Evolutionary conservation across 92 coral and sea anemone genomes (phyloP).

Genomic region (Epizoanthus stellaris): DNA sequence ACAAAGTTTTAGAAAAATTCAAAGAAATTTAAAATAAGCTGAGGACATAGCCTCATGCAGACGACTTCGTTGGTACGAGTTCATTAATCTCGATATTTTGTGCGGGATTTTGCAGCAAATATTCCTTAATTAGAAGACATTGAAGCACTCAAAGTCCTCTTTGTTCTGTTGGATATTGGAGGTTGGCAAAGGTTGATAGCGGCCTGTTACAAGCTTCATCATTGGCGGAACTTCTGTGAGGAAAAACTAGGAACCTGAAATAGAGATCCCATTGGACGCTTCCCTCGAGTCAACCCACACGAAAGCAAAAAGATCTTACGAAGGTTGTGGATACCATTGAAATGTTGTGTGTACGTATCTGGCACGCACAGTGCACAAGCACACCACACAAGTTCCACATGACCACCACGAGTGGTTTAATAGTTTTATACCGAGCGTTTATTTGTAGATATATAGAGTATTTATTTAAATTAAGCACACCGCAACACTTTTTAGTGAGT

Average conservation of each 20-base stretch:
- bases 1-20: conserved; percentile 20
- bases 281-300: background rate
- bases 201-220: background rate
- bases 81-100: background rate
- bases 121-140: background rate
- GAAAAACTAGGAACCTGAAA: background rate
- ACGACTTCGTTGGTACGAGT: no score
- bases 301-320: background rate
- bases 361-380: conserved; percentile 40
- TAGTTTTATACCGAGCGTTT: conserved; percentile 43
- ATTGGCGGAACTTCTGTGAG: background rate
- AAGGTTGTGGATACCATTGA: conserved; percentile 31
- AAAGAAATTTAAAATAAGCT: conserved; percentile 11
- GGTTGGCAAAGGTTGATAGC: background rate
- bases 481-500: conserved; percentile 13
- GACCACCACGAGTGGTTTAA: conserved; percentile 26
- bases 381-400: conserved; percentile 38
- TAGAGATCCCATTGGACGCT: background rate
- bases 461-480: conserved; percentile 47
- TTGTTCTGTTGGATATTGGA: conserved; percentile 4
- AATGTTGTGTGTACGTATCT: conserved; percentile 15
- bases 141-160: background rate
- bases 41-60: background rate
- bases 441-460: conserved; percentile 51
- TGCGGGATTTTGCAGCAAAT: conserved; percentile 6